Conservation (phyloP, 1,140 invertebrate species). For the Polypedilum vanderplanki region DNA sequence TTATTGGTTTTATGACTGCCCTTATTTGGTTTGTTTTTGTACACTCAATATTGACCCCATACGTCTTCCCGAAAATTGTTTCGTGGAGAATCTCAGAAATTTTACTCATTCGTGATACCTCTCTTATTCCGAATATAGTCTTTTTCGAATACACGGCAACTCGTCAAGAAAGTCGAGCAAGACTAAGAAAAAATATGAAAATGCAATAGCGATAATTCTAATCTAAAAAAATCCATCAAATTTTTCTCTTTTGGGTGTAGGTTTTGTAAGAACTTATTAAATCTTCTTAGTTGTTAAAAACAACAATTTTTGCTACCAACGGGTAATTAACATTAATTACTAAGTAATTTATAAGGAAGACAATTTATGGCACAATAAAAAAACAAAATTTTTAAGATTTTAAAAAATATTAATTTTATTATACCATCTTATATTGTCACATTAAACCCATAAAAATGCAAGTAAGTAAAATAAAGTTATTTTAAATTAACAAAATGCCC, state of each 20-base stretch:
- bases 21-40: constrained; percentile 70
- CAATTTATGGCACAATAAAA: constrained; percentile 10
- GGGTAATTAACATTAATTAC: background rate
- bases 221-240: background rate
- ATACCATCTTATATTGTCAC: too few species aligned
- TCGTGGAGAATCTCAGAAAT: constrained; percentile 81
- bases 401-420: background rate
- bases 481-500: too few species aligned
- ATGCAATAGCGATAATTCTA: constrained; percentile 58
- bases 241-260: background rate
- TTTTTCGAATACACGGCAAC: constrained; percentile 94
- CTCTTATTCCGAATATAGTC: constrained; percentile 84
- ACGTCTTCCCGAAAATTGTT: constrained; percentile 72
- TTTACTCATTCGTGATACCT: constrained; percentile 79
- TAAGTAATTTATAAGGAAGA: constrained; percentile 3
- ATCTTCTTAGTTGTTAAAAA: background rate
- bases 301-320: constrained; percentile 8
- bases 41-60: constrained; percentile 71
- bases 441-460: too few species aligned
- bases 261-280: background rate
- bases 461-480: too few species aligned
- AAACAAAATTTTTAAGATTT: background rate
- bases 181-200: constrained; percentile 80
- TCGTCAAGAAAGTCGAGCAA: constrained; percentile 68
- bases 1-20: constrained; percentile 62